Percentiles rank a stretch among this genome's conserved stretches.
Conservation (phyloP, 2,113 vertebrate genomes). For the Tetrax tetrax region DNA sequence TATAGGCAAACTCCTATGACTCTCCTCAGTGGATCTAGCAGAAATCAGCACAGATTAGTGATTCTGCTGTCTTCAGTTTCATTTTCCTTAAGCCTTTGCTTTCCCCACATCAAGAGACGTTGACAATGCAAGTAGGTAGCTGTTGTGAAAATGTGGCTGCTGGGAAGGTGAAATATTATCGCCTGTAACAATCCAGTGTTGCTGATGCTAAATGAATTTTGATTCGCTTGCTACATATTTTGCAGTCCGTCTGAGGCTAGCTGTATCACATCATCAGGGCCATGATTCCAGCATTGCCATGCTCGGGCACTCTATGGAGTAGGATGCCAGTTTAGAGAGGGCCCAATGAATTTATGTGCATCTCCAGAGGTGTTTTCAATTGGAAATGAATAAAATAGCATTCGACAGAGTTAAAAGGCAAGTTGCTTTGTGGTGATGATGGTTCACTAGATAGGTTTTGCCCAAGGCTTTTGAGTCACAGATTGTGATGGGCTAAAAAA, state of each 20-base stretch:
- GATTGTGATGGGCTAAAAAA: neutral
- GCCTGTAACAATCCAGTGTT: neutral
- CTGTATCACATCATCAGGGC: neutral
- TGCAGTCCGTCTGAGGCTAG: constrained; percentile 8
- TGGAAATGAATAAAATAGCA: constrained; percentile 43
- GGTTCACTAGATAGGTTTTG: constrained; percentile 26
- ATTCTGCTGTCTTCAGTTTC: neutral
- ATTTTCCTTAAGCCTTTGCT: neutral
- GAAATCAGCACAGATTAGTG: constrained; percentile 41
- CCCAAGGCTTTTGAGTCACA: constrained; percentile 6
- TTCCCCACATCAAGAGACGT: neutral
- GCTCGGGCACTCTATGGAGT: neutral
- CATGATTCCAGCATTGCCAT: neutral
- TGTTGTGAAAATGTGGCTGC: constrained; percentile 43
- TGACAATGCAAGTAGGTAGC: constrained; percentile 10
- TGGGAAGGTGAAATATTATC: constrained; percentile 15
- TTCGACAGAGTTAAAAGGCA: constrained; percentile 44
- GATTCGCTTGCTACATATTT: neutral
- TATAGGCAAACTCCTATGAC: neutral
- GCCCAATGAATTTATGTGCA: neutral
- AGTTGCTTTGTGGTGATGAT: constrained; percentile 17
- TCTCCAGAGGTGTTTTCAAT: constrained; percentile 19
- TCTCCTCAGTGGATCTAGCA: neutral
- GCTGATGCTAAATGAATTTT: constrained; percentile 28
- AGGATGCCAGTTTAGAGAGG: neutral